These are phyloP conservation scores for Haliclystus octoradiatus DNA, from an alignment of 30 jellyfish, hydroid and myxozoan species.

Conservation along the genomic window DNA sequence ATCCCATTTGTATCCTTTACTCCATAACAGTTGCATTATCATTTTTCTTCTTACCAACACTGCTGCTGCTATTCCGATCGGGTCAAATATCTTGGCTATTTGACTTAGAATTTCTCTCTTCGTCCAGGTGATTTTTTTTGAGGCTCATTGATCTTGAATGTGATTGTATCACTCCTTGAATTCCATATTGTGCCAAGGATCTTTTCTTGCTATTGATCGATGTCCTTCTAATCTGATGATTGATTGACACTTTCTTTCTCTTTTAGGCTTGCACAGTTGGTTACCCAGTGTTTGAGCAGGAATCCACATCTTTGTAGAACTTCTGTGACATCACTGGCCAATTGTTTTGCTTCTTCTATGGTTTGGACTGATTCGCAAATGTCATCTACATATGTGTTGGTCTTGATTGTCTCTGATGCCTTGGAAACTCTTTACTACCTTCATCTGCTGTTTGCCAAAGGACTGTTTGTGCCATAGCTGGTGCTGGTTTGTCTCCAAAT, in stretches of 20 bases:
- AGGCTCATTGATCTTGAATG: too few species aligned
- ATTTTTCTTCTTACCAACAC: conserved; percentile 22
- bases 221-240: conserved; percentile 3
- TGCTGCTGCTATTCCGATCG: conserved; percentile 3
- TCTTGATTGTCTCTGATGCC: conserved; percentile 19
- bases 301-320: conserved; percentile 25
- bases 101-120: too few species aligned
- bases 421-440: conserved; percentile 7
- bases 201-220: conserved; percentile 18
- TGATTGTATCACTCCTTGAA: too few species aligned
- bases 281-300: conserved; percentile 26
- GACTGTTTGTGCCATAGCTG: too few species aligned
- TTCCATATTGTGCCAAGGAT: conserved; percentile 32
- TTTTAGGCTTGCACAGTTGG: conserved; percentile 1
- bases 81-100: conserved; percentile 7
- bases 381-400: conserved; percentile 33
- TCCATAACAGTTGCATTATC: conserved; percentile 19
- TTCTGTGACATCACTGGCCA: conserved; percentile 15
- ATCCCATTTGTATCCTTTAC: conserved; percentile 33
- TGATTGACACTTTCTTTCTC: not conserved
- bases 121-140: too few species aligned
- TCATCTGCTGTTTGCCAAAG: conserved; percentile 24
- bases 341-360: conserved; percentile 29
- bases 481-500: too few species aligned
- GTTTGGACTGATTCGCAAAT: conserved; percentile 32